A percentile compares a stretch with the other conserved stretches of the same genome.
Evolutionary conservation across 35 echinoderm and acorn worm genomes (phyloP).

Genomic region (Stichopus chloronotus): DNA sequence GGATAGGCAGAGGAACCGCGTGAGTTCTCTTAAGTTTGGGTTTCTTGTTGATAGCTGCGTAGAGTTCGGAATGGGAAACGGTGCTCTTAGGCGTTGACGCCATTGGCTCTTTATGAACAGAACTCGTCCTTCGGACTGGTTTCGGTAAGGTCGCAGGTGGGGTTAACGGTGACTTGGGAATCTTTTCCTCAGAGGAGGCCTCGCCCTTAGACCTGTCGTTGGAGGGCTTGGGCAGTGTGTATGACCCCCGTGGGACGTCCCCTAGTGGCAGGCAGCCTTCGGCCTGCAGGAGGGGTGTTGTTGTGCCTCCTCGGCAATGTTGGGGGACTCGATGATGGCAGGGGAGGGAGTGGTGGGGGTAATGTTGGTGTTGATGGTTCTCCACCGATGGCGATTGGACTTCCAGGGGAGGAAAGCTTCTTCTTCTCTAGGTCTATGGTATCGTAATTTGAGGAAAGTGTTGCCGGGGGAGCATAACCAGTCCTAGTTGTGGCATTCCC

Average conservation of each 20-base stretch:
- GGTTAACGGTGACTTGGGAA: background rate
- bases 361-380: background rate
- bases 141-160: slow-evolving; percentile 10
- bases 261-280: background rate
- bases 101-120: background rate
- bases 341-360: background rate
- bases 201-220: background rate
- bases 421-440: background rate
- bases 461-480: background rate
- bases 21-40: slow-evolving; percentile 35
- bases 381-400: background rate
- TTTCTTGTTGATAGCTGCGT: slow-evolving; percentile 38
- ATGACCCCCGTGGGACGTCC: slow-evolving; percentile 18
- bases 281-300: background rate
- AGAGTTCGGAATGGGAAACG: slow-evolving; percentile 13
- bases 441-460: background rate
- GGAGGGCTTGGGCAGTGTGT: slow-evolving; percentile 17
- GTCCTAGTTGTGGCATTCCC: background rate
- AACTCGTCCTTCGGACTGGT: background rate
- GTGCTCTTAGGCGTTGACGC: background rate
- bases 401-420: background rate
- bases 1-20: background rate
- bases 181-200: background rate
- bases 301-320: slow-evolving; percentile 17
- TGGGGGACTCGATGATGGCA: background rate